Evolutionary conservation across 2,113 vertebrate species (phyloP), one percentile per base, ranked within the genome.

Genomic region (Gila orcuttii): DNA sequence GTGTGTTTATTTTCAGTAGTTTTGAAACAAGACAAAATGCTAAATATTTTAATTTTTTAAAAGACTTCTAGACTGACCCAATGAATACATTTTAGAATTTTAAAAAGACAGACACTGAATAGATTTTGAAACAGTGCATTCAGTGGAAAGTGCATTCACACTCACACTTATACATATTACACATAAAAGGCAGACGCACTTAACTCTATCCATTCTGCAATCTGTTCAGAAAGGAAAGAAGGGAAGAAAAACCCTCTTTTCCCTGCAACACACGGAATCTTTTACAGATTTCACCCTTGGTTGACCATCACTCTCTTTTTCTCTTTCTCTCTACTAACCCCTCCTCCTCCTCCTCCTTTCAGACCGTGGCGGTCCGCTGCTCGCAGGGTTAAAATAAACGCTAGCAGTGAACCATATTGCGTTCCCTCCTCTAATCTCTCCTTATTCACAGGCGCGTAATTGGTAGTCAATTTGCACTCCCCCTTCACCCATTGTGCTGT

Each of bases 371-470:
- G 90, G 90, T 91, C 89, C 86, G 89, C 89, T 89, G 84, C 42
- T 87, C 88, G 81, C 92, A 87, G 93, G 94, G 95, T 93, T 94
- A 91, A 94, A 95, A 95, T 95, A 95, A 95, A 94, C 93, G 92
- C 94, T 93, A 89, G 90, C 81, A 89, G 90, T 93, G 93, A 95
- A 95, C 94, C 93, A 93, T 93, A 94, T 92, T 94, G 93, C 89
- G 90, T 89, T 90, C 92, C 90, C 80, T 86, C 85, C 87, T 88
- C 89, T 92, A 90, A 83, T 90, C 93, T 94, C 93, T 93, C 81
- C 94, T 94, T 95, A 96, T 96, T 95, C 95, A 96, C 94, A 95
- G 94, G 91, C 94, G 93, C 94, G 94, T 96, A 96, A 96, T 96
- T 96, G 95, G 95, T 94, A 96, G 95, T 95, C 94, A 95, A 95